phyloP scores from a whole-genome alignment of 2,797 vertebrate species.

The Lophius americanus region DNA sequence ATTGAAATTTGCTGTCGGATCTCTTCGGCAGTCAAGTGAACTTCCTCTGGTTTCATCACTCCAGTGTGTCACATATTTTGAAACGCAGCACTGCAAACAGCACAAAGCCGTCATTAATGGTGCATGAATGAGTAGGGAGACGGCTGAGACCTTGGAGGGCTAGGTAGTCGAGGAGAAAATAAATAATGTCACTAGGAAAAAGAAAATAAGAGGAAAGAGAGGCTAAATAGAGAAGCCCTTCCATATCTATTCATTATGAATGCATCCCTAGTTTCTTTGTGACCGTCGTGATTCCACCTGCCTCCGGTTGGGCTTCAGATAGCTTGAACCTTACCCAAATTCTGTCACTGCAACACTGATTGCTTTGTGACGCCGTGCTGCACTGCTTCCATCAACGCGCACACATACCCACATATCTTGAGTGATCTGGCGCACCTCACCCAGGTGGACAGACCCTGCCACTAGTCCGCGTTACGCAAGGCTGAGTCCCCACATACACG shows the following conservation, averaged over 20 bases:
- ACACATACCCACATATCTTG: conserved; percentile 8
- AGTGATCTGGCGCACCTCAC: conserved; percentile 24
- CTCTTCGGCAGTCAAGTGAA: conserved; percentile 18
- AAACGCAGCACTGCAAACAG: conserved; percentile 21
- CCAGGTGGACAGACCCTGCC: conserved; percentile 55
- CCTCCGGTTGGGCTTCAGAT: conserved; percentile 13
- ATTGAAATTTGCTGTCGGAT: neutral
- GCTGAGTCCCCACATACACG: conserved; percentile 54
- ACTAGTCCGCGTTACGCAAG: conserved; percentile 36
- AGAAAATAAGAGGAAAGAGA: conserved; percentile 10
- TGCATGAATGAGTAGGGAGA: conserved; percentile 12
- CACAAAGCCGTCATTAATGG: conserved; percentile 25
- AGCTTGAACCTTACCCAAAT: conserved; percentile 33
- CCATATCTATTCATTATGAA: conserved; percentile 43
- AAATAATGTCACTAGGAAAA: neutral
- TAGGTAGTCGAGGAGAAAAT: neutral
- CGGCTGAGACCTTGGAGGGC: neutral
- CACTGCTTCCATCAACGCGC: conserved; percentile 12
- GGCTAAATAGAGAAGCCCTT: conserved; percentile 11
- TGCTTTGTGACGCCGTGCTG: conserved; percentile 30
- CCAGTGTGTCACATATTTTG: conserved; percentile 29
- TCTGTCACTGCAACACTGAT: conserved; percentile 46
- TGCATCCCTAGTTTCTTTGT: conserved; percentile 39
- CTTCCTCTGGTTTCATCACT: conserved; percentile 16
- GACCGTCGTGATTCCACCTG: conserved; percentile 36